Evolutionary conservation across 2,113 vertebrate species (phyloP), one percentile per base, ranked within the genome.

Genomic region (Micronycteris hirsuta): DNA sequence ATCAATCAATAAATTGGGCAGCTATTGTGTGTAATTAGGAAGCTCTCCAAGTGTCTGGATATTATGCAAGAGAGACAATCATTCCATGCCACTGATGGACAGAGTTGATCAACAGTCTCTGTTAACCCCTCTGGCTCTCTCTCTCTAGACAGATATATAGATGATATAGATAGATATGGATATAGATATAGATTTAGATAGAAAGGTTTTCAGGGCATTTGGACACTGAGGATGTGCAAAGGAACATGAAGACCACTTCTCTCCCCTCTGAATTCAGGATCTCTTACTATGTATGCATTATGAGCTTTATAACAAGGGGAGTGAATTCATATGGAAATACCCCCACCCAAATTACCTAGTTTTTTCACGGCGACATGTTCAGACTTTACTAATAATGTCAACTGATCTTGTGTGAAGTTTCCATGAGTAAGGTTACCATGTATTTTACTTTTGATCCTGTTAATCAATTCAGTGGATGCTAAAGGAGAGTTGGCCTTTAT

Each of bases 321-420:
- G 1, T 87, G 26, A 36, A 67, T 84, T 80, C 17, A 47, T 28
- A 67, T 56, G 63, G n/a, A 93, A 95, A 82, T 73, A 47, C 3
- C 4, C 11, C 16, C 61, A 45, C n/a, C 7, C 8, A 49, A 33
- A 65, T 98, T 98, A 99, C 98, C 98, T 97, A 98, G 92, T 78
- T 82, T 52, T 74, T 86, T 96, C 70, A 98, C 96, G 82, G 12
- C 11, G 86, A 98, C 20, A 0, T 95, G 70, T 71, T 98, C 93
- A 56, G 91, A 89, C 49, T 92, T 95, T 90, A 98, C 90, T 31
- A 31, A 14, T 33, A 98, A 82, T 1, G 58, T 97, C 49, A 97
- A 19, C 0, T 54, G 58, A 86, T 86, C 93, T 49, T 97, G 95
- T 43, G 92, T 63, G 4, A 98, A 97, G 85, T 84, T 86, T 47